These are phyloP conservation scores for Stigmatopora nigra DNA, from an alignment of 2,113 vertebrate species.

Conservation along the genomic window DNA sequence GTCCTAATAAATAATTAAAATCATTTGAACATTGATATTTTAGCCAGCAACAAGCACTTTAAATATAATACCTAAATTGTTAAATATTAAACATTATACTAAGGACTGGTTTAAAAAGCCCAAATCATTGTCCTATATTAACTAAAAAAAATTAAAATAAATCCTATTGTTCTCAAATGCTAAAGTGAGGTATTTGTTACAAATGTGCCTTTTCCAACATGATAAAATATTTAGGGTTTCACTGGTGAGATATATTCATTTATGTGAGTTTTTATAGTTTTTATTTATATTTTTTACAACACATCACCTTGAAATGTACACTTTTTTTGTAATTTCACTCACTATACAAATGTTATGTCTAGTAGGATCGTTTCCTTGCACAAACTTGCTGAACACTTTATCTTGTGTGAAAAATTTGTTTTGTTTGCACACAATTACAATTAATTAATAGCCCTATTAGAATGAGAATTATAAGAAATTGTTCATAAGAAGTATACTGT, in stretches of 20 bases:
- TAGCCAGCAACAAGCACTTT: background rate
- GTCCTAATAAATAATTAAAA: background rate
- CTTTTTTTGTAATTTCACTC: conserved; percentile 11
- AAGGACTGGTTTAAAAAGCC: background rate
- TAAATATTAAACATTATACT: background rate
- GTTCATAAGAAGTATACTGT: background rate
- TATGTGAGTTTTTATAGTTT: conserved; percentile 27
- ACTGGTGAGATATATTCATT: conserved; percentile 7
- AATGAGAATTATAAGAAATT: background rate
- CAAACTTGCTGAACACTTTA: background rate
- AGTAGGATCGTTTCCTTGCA: background rate
- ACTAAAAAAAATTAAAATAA: no score
- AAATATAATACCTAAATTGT: background rate
- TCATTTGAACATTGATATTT: background rate
- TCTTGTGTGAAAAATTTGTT: background rate
- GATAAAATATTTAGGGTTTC: conserved; percentile 11
- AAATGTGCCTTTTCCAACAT: conserved; percentile 57
- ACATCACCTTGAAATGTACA: conserved; percentile 13
- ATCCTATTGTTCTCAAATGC: background rate
- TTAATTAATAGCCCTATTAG: background rate
- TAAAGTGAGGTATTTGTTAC: conserved; percentile 36
- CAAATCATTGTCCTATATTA: background rate
- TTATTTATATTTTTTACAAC: conserved; percentile 4
- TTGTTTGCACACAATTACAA: background rate
- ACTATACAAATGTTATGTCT: background rate